Conservation (phyloP, 2,888 invertebrate genomes). For the Temnothorax ravouxi region DNA sequence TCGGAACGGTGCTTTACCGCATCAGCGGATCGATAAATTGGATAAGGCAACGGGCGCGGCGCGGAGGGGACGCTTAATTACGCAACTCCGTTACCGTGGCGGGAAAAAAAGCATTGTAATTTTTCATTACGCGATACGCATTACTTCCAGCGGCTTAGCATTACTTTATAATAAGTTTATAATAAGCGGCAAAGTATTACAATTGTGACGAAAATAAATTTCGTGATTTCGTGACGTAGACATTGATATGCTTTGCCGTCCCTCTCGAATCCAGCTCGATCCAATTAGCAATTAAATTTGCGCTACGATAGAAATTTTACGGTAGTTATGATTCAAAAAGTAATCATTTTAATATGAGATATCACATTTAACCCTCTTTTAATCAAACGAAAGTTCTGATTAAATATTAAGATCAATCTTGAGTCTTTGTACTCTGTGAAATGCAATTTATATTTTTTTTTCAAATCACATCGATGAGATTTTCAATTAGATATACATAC, state of each 20-base stretch:
- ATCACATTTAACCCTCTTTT: slow-evolving; percentile 20
- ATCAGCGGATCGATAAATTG: slow-evolving; percentile 66
- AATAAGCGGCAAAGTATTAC: slow-evolving; percentile 10
- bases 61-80: slow-evolving; percentile 34
- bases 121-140: slow-evolving; percentile 34
- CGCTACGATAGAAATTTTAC: slow-evolving; percentile 7
- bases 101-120: slow-evolving; percentile 4
- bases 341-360: background rate
- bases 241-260: background rate
- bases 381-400: slow-evolving; percentile 11
- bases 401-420: slow-evolving; percentile 2
- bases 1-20: slow-evolving; percentile 60
- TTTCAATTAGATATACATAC: background rate
- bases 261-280: background rate
- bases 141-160: slow-evolving; percentile 12
- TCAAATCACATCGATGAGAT: background rate
- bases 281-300: slow-evolving; percentile 31
- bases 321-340: slow-evolving; percentile 1
- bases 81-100: slow-evolving; percentile 27
- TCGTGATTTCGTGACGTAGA: slow-evolving; percentile 16
- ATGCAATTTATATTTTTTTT: background rate
- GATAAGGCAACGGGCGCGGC: slow-evolving; percentile 14
- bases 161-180: slow-evolving; percentile 1
- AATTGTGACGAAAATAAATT: slow-evolving; percentile 34
- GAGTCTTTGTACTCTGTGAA: background rate